Evolutionary conservation across 2,888 invertebrate species (phyloP), one percentile per base, ranked within the genome.

Genomic region (Leistus spinibarbis): DNA sequence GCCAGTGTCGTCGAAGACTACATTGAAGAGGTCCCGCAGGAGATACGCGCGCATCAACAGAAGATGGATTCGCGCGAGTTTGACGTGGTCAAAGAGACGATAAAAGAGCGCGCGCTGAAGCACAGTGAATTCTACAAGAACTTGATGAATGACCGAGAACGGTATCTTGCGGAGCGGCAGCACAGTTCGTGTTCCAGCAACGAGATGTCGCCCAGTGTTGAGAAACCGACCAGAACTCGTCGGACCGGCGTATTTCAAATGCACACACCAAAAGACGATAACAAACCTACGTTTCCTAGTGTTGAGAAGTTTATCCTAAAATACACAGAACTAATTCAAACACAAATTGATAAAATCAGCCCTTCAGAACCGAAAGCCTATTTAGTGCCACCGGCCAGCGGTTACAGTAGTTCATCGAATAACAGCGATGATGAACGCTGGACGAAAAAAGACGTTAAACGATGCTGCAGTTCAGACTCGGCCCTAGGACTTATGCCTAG

Each of bases 401-500:
- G 84, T n/a, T 85, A 85, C 76, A 84, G 82, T 69, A 85, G 84
- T 78, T 83, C 83, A 7, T 84, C 84, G 3, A 84, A 82, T 0
- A 82, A 81, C 19, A 85, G 85, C 76, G 85, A 85, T 70, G 85
- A 85, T 68, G 85, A 85, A 76, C 80, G 79, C 79, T 77, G 63
- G 9, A 72, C 77, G 60, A 79, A 80, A 63, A 76, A 76, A n/a
- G 78, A 80, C 65, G 86, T 87, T 66, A 82, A 84, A 65, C 83
- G 87, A 78, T 86, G 87, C 80, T 87, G 85, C 69, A 88, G 88
- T 80, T 86, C 87, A 1, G 88, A 88, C 81, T 88, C 88, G 53
- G 88, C 88, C 1, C 86, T 86, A 56, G 83, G 83, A 3, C 72
- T 80, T 53, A 74, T 85, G 23, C 85, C 87, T 66, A 88, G 88